A percentile compares a stretch with the other conserved stretches of the same genome.
phyloP scores from a whole-genome alignment of 2,113 vertebrate genomes.

The Dasyurus viverrinus region DNA sequence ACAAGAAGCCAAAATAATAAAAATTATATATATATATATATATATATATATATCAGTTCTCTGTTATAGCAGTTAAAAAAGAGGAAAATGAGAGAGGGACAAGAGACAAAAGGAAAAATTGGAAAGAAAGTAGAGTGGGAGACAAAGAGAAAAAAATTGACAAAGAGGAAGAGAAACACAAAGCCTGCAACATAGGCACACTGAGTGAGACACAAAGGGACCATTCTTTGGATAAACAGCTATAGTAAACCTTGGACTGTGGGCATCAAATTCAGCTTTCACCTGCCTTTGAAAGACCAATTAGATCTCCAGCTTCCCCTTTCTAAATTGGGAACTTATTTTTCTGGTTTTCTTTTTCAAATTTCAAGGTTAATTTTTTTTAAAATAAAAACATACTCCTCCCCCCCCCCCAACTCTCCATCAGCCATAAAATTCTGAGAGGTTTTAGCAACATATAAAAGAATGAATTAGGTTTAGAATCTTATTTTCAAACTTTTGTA shows the following conservation, averaged over 20 bases:
- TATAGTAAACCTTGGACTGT: not conserved
- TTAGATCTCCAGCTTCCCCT: not conserved
- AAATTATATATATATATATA: not conserved
- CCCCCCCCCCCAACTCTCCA: no score
- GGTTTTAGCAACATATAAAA: not conserved
- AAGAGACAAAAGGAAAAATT: not conserved
- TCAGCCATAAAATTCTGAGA: not conserved
- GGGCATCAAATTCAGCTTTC: not conserved
- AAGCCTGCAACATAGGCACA: not conserved
- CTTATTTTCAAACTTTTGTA: not conserved
- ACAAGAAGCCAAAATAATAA: not conserved
- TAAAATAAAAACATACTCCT: not conserved
- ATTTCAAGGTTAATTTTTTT: not conserved
- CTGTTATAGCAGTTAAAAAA: not conserved
- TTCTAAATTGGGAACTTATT: not conserved
- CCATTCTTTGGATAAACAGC: not conserved
- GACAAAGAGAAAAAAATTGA: not conserved
- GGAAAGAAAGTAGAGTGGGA: not conserved
- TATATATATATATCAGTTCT: not conserved
- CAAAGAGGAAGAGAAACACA: constrained; percentile 4
- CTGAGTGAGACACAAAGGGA: not conserved
- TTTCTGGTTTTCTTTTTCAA: constrained; percentile 16
- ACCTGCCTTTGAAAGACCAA: not conserved
- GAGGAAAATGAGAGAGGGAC: not conserved
- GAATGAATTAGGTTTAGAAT: not conserved